A percentile compares a stretch with the other conserved stretches of the same genome.
These are phyloP conservation scores for Rhynchomys soricoides DNA, from an alignment of 2,113 vertebrate species.

Conservation along the genomic window DNA sequence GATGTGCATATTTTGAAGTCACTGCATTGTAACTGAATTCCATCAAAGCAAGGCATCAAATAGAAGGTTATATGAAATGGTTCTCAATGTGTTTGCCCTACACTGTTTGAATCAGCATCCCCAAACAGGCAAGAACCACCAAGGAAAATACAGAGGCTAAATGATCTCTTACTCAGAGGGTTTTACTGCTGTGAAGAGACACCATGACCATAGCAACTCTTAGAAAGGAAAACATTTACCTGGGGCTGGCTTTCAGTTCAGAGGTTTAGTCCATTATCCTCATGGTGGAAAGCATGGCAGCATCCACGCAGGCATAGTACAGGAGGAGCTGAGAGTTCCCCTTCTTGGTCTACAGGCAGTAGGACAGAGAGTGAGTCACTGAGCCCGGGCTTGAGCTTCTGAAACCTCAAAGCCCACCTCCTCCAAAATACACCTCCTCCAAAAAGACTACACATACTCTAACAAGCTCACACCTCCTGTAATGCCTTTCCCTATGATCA, in stretches of 20 bases:
- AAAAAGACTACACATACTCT: no score
- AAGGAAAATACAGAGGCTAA: constrained; percentile 31
- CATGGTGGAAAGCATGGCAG: no score
- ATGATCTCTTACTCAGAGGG: neutral
- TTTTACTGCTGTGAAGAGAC: neutral
- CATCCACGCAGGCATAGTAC: no score
- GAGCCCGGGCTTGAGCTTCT: no score
- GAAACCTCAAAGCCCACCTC: no score
- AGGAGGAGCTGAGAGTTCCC: no score
- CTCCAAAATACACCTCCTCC: no score
- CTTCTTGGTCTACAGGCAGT: no score
- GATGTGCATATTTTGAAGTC: constrained; percentile 54
- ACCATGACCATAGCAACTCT: neutral
- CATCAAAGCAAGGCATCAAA: constrained; percentile 53
- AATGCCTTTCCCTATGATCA: no score
- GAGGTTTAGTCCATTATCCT: neutral
- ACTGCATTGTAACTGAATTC: neutral
- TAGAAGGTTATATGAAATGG: constrained; percentile 27
- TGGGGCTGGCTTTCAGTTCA: neutral
- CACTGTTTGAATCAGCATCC: constrained; percentile 56
- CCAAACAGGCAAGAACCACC: constrained; percentile 10
- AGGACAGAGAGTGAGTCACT: no score
- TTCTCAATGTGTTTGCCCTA: constrained; percentile 21
- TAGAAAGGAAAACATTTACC: neutral
- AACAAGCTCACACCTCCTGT: no score